A percentile compares a stretch with the other conserved stretches of the same genome.
phyloP scores from a whole-genome alignment of 2,797 vertebrate species.

The Microctenopoma steveboyesi region DNA sequence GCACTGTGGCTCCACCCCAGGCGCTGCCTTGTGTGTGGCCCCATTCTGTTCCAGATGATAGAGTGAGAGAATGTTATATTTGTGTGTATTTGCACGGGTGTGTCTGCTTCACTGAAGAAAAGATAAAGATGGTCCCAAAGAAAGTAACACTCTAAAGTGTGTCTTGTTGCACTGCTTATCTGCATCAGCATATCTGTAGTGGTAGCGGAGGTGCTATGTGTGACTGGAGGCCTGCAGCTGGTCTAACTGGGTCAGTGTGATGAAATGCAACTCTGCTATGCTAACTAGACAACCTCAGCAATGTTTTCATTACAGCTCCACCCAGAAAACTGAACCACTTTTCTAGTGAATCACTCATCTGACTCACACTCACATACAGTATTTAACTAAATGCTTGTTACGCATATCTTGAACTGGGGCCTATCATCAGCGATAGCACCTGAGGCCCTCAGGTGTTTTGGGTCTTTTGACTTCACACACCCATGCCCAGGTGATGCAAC shows the following conservation, averaged over 20 bases:
- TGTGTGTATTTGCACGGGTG: conserved; percentile 9
- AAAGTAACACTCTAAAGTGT: not conserved
- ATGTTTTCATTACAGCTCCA: conserved; percentile 46
- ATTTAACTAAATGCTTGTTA: too few relatives aligned
- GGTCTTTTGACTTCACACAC: too few relatives aligned
- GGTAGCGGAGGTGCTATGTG: conserved; percentile 6
- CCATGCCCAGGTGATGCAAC: too few relatives aligned
- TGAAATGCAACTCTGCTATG: conserved; percentile 47
- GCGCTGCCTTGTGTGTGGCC: conserved; percentile 41
- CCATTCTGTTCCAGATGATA: conserved; percentile 68
- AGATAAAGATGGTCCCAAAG: conserved; percentile 13
- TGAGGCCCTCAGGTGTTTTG: too few relatives aligned
- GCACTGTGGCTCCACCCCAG: conserved; percentile 36
- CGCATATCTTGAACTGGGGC: too few relatives aligned
- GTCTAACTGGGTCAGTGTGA: conserved; percentile 69
- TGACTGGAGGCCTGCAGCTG: conserved; percentile 24
- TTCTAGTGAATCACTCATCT: conserved; percentile 9
- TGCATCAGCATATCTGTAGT: conserved; percentile 41
- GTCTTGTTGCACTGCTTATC: conserved; percentile 12
- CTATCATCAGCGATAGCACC: too few relatives aligned
- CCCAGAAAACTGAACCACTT: conserved; percentile 27
- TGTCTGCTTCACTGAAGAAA: not conserved
- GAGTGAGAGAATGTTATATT: conserved; percentile 23
- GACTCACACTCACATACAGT: not conserved
- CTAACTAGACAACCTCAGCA: conserved; percentile 52